Base-by-base conservation (phyloP, 2,797 vertebrate genomes). In the Gorsachius magnificus region DNA sequence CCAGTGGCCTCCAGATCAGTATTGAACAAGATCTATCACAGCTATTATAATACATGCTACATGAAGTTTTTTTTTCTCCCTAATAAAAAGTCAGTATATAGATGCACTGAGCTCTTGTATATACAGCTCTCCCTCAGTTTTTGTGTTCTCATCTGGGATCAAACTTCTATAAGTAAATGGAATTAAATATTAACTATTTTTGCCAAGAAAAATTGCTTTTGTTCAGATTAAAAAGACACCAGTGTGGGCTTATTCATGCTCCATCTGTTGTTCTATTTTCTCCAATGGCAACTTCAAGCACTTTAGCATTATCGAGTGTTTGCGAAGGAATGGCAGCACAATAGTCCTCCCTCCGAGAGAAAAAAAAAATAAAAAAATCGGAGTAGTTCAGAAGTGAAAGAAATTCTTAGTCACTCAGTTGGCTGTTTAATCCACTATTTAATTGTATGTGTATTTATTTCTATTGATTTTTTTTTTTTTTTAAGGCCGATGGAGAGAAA, bases 391-490 rank as follows among this genome's bases (percentile, higher is more conserved):
- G 94, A 97, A 94, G 82, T 89, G 61, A 97, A 97, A 96, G 58
- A 74, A 97, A 87, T 64, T 87, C 46, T 93, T 75, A 81, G 75
- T 90, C 86, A 90, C 65, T 96, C 87, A 36, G 57, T 57, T 95
- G 90, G 78, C 92, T 96, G 91, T 91, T 96, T 97, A 97, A 97
- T 95, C 81, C 93, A 92, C 79, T 89, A 88, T 96, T 94, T 97
- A 98, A 97, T 97, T 97, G 72, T 91, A 97, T 95, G 89, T 83
- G 85, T 94, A 96, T 97, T 97, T 97, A 95, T 97, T 97, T 95
- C 94, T 94, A 97, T 96, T 96, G 95, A 95, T 97, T 97, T 64
- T 58, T 77, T 53, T 81, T 61, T 58, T 79, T 83, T 89, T 82
- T 41, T 6, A 97, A 94, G 91, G 76, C 71, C 88, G 60, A 92